Base-by-base conservation (phyloP, 1,140 invertebrate genomes). In the Cherax destructor region DNA sequence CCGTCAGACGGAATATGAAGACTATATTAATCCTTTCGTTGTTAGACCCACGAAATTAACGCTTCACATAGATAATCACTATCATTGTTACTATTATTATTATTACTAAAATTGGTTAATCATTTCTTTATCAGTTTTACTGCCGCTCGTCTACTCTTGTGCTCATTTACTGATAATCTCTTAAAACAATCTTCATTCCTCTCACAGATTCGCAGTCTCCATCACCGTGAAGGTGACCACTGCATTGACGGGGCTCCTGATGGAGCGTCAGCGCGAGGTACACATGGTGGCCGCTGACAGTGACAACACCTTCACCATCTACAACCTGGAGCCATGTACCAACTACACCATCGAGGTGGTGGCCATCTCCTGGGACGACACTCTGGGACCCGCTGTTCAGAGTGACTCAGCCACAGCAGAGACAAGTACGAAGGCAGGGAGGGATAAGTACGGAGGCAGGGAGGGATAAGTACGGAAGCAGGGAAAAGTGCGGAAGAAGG, bases 271-370 rank as follows among this genome's bases (percentile, higher is more conserved):
- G 9, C n/a, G n/a, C 3, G 30, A 11, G 69, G n/a, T 74, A 4
- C 24, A 83, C 21, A 10, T 61, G 6, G n/a, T 24, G 65, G 5
- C 13, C 13, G 16, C 69, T 10, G 24, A 11, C 59, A 47, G 47
- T 13, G 61, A 89, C 50, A 69, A 77, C 83, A 47, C 47, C 13
- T 76, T 72, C 21, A 85, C 74, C 6, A 72, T 85, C 49, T 79
- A 50, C 4, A 30, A 81, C 18, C 83, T 91, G 4, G 21, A 24
- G 2, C 83, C 83, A 11, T 91, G 89, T 56, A 91, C 89, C 24
- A 91, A 91, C 76, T 91, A 91, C 83, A 77, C 83, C 72, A 77
- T 91, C 59, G 11, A 30, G 21, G 83, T 91, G 10, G 41, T 52
- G 1, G 83, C 83, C 10, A 74, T 85, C 6, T 69, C 83, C 11